Evolutionary conservation across 1,140 invertebrate species (phyloP).

Genomic region (Nephila pilipes): DNA sequence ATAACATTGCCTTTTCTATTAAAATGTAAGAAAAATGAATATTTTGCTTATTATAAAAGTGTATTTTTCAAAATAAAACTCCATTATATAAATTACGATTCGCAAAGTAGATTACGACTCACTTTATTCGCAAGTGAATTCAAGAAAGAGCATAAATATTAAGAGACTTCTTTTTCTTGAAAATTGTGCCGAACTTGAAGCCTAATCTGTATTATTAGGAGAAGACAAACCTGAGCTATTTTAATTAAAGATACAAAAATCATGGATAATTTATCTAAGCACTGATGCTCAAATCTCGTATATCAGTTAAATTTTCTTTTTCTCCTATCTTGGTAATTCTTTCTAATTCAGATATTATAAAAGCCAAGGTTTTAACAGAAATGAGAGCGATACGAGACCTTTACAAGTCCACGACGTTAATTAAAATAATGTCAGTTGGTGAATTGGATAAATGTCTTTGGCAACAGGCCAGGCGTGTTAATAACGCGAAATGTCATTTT

Average conservation of each 20-base stretch:
- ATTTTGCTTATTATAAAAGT: too few relatives aligned
- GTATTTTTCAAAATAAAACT: too few relatives aligned
- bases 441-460: conserved; percentile 47
- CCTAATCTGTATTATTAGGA: too few relatives aligned
- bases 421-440: conserved; percentile 45
- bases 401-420: conserved; percentile 16
- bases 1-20: too few relatives aligned
- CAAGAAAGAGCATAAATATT: too few relatives aligned
- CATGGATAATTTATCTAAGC: neutral
- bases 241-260: neutral
- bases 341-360: neutral
- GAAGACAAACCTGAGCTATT: neutral
- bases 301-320: neutral
- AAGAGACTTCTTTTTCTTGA: too few relatives aligned
- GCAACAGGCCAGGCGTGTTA: conserved; percentile 37
- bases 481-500: conserved; percentile 45
- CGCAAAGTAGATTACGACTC: too few relatives aligned
- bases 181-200: too few relatives aligned
- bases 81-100: too few relatives aligned
- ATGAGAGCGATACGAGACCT: neutral
- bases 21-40: too few relatives aligned
- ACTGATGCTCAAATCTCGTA: neutral
- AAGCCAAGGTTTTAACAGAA: neutral
- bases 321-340: neutral
- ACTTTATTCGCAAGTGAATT: too few relatives aligned